A percentile compares a stretch with the other conserved stretches of the same genome.
These are phyloP conservation scores for Euglossa dilemma DNA, from an alignment of 1,140 invertebrate species.

Conservation along the genomic window DNA sequence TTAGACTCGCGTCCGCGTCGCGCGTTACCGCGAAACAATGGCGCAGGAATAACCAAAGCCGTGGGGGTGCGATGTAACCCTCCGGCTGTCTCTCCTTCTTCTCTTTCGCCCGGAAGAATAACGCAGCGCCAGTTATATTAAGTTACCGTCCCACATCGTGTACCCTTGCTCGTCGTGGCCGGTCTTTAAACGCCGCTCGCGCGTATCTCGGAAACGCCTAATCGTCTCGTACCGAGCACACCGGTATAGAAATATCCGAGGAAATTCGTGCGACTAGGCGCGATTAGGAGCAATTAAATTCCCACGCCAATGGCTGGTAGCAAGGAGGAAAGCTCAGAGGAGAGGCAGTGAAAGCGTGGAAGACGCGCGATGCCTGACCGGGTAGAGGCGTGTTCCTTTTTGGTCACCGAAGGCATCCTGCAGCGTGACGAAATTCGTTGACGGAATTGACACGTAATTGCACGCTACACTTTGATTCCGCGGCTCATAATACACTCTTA, in stretches of 20 bases:
- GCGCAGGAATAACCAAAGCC: constrained; percentile 54
- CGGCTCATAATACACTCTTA: constrained; percentile 63
- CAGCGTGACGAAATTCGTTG: constrained; percentile 67
- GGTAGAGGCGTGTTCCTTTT: constrained; percentile 36
- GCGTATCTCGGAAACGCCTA: no score
- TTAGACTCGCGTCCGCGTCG: constrained; percentile 49
- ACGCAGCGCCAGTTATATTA: constrained; percentile 26
- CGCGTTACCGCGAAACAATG: constrained; percentile 60
- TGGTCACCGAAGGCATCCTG: constrained; percentile 41
- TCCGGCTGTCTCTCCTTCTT: constrained; percentile 57
- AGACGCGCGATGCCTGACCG: not conserved
- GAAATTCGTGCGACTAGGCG: not conserved
- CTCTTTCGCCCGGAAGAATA: constrained; percentile 47
- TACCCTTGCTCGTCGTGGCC: no score
- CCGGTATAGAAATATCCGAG: no score
- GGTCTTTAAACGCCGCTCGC: not conserved
- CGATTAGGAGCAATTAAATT: not conserved
- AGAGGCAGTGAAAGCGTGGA: constrained; percentile 5
- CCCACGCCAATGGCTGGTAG: not conserved
- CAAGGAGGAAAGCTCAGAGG: not conserved
- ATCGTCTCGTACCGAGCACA: no score
- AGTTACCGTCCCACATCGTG: constrained; percentile 12
- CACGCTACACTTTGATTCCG: constrained; percentile 62
- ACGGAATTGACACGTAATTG: constrained; percentile 70
- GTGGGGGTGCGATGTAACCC: constrained; percentile 66